phyloP scores from a whole-genome alignment of 2,113 vertebrate species.

The Phoenicopterus ruber region DNA sequence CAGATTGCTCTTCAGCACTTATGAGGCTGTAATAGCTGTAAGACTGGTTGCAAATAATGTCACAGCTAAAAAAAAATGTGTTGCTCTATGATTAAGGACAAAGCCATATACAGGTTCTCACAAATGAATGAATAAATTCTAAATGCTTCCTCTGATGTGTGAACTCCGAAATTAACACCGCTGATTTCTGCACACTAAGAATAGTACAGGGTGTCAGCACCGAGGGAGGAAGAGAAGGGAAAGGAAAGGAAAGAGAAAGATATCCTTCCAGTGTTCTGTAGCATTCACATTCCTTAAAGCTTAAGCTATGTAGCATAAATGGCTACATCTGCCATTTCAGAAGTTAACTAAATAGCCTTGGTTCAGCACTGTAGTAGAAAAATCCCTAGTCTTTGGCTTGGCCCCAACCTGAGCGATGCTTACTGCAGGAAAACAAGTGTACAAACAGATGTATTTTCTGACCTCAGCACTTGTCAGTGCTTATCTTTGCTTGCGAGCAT shows the following conservation, averaged over 20 bases:
- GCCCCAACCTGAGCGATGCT: background rate
- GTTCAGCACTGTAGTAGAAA: background rate
- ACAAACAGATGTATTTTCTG: background rate
- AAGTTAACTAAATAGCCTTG: background rate
- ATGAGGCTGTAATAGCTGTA: background rate
- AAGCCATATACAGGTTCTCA: background rate
- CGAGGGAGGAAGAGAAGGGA: background rate
- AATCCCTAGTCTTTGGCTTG: background rate
- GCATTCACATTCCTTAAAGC: constrained; percentile 12
- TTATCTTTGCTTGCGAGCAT: background rate
- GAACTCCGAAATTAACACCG: constrained; percentile 45
- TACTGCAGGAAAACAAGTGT: background rate
- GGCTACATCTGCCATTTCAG: constrained; percentile 34
- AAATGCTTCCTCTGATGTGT: constrained; percentile 47
- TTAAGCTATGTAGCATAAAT: background rate
- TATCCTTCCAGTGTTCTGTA: background rate
- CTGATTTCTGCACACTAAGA: constrained; percentile 24
- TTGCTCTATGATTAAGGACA: background rate
- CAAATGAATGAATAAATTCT: constrained; percentile 39
- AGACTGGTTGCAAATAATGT: constrained; percentile 15
- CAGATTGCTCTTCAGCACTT: constrained; percentile 1
- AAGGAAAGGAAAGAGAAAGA: background rate
- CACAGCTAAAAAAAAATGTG: background rate
- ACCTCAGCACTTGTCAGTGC: background rate
- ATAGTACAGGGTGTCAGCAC: constrained; percentile 60